Percentiles rank a stretch among this genome's conserved stretches.
Evolutionary conservation across 2,113 vertebrate genomes (phyloP).

Genomic region (Talpa occidentalis): DNA sequence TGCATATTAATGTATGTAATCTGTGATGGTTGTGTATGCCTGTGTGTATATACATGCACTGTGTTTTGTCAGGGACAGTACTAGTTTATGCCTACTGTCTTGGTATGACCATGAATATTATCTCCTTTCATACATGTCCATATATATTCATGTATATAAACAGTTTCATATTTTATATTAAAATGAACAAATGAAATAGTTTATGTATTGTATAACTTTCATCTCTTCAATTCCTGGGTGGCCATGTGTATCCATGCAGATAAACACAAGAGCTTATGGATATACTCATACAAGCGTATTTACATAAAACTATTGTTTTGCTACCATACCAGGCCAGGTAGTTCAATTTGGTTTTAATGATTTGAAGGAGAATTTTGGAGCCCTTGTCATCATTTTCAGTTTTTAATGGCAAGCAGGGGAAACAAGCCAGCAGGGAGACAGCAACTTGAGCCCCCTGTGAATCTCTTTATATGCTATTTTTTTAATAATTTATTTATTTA

Average conservation of each 20-base stretch:
- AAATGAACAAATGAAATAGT: background rate
- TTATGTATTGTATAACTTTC: background rate
- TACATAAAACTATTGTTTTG: no score
- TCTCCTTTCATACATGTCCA: no score
- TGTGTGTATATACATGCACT: rapidly evolving
- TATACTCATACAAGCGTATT: background rate
- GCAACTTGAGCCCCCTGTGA: no score
- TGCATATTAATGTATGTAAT: background rate
- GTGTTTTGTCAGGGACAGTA: background rate
- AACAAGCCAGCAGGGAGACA: no score
- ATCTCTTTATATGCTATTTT: no score
- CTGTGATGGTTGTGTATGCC: background rate
- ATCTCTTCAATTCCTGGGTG: background rate
- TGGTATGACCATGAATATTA: background rate
- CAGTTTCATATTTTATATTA: background rate
- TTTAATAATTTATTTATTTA: no score
- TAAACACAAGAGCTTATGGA: background rate
- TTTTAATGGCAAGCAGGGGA: no score
- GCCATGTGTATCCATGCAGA: background rate
- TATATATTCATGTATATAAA: no score
- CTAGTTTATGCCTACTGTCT: background rate
- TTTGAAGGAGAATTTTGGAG: no score
- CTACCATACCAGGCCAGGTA: no score
- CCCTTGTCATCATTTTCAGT: no score
- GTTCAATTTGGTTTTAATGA: no score